Evolutionary conservation across 2,113 vertebrate genomes (phyloP).

Genomic region (Steatornis caripensis): DNA sequence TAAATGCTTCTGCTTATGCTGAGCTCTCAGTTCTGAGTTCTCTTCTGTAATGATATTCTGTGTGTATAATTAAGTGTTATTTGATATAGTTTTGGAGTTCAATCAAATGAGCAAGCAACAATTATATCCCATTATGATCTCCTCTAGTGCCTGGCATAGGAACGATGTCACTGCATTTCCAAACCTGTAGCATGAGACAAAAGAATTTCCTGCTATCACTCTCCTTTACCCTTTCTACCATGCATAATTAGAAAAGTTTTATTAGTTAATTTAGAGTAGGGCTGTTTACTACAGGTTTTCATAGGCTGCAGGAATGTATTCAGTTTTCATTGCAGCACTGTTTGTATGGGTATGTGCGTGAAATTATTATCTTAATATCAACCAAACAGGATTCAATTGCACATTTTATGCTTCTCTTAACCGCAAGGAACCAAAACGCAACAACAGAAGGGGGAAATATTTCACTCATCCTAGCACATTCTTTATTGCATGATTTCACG

Average conservation of each 20-base stretch:
- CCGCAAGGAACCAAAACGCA: conserved; percentile 55
- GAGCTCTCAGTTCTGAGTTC: conserved; percentile 61
- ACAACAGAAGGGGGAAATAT: conserved; percentile 31
- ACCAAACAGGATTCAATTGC: conserved; percentile 62
- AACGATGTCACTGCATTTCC: conserved; percentile 58
- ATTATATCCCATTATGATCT: conserved; percentile 73
- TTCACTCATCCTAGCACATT: conserved; percentile 60
- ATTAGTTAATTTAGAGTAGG: conserved; percentile 68
- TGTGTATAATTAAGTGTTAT: conserved; percentile 77
- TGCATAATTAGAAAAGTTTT: conserved; percentile 73
- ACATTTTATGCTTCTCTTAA: conserved; percentile 63
- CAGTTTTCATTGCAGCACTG: conserved; percentile 59
- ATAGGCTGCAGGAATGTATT: conserved; percentile 62
- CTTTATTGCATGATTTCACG: conserved; percentile 59
- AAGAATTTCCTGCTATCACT: conserved; percentile 73
- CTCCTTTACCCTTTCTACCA: conserved; percentile 64
- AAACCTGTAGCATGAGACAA: conserved; percentile 60
- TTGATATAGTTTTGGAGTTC: conserved; percentile 78
- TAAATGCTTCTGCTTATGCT: conserved; percentile 71
- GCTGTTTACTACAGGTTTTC: conserved; percentile 60
- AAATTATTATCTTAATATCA: conserved; percentile 74
- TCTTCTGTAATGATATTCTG: conserved; percentile 64
- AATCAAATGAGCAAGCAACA: conserved; percentile 78
- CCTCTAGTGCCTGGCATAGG: conserved; percentile 60
- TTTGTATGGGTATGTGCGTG: conserved; percentile 60